Evolutionary conservation across 2,113 vertebrate species (phyloP).

Genomic region (Raja brachyura): DNA sequence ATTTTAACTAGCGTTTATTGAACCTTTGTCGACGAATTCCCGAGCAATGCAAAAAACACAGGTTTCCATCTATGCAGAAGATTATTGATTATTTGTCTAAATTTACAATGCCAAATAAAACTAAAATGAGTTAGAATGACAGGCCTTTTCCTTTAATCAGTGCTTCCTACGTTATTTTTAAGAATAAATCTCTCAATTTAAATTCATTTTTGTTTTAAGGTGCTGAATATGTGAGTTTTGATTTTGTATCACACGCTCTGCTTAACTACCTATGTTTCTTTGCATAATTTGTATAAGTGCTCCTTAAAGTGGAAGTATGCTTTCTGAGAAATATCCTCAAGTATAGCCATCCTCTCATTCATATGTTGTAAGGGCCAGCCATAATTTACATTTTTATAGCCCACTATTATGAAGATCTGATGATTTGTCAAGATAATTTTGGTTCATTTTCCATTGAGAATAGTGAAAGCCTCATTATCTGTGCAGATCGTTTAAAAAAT

Average conservation of each 20-base stretch:
- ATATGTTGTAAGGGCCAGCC: not conserved
- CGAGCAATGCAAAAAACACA: not conserved
- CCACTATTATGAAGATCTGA: not conserved
- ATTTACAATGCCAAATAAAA: not conserved
- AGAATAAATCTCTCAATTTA: not conserved
- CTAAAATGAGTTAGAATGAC: not conserved
- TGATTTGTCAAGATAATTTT: not conserved
- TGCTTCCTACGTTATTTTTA: not conserved
- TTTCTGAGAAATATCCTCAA: not conserved
- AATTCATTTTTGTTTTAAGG: not conserved
- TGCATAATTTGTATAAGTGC: not conserved
- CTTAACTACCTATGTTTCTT: not conserved
- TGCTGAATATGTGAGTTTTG: not conserved
- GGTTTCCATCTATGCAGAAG: not conserved
- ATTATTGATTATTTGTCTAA: not conserved
- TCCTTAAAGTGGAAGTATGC: not conserved
- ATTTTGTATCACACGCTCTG: not conserved
- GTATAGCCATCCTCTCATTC: not conserved
- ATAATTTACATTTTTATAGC: not conserved
- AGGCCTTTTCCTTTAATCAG: not conserved
- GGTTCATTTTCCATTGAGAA: not conserved
- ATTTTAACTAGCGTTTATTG: not conserved
- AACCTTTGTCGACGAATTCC: not conserved
- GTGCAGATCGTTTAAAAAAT: not conserved
- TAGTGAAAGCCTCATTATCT: not conserved